Base-by-base conservation (phyloP, 2,888 invertebrate species). In the Lumbricus terrestris region DNA sequence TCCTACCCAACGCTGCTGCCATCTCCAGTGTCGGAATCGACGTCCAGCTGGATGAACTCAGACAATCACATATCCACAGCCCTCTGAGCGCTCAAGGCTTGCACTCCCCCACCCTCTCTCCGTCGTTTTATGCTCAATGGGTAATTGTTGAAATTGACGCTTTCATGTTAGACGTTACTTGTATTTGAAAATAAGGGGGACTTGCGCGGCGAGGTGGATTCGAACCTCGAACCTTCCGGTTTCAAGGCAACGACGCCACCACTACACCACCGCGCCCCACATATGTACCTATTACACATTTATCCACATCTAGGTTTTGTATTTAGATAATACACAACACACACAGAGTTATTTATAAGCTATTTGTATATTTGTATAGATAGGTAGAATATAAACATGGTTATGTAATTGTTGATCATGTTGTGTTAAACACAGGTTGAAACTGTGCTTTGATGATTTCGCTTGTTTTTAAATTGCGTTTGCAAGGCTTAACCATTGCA, bases 41-140 rank as follows among this genome's bases (percentile, higher is more conserved):
- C 85, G 3, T 85, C 85, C 85, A 85, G 85, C 23, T 85, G 85
- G 85, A 85, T 85, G 85, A 85, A 85, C 35, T 85, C 85, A 35
- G 85, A 85, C 34, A 85, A 85, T 16, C 85, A 85, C 23, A 85
- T 85, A 23, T 85, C 85, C 34, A 85, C 85, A 23, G 85, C 85
- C 20, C 85, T 85, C 1, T 85, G 37, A 85, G 35, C 0, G 69
- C 29, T 69, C n/a, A 5, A 69, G 29, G n/a, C 6, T 29, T 6
- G 29, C 8, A n/a, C 69, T n/a, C 69, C n/a, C 69, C n/a, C n/a
- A n/a, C n/a, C n/a, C n/a, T n/a, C n/a, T n/a, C n/a, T n/a, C n/a
- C n/a, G n/a, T n/a, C 69, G 4, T 69, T 69, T 69, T 69, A n/a
- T 69, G 69, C 69, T 69, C 69, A 69, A 69, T 69, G 69, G 69